Base-by-base conservation (phyloP, 2,888 invertebrate genomes). In the Mylabris sibirica region DNA sequence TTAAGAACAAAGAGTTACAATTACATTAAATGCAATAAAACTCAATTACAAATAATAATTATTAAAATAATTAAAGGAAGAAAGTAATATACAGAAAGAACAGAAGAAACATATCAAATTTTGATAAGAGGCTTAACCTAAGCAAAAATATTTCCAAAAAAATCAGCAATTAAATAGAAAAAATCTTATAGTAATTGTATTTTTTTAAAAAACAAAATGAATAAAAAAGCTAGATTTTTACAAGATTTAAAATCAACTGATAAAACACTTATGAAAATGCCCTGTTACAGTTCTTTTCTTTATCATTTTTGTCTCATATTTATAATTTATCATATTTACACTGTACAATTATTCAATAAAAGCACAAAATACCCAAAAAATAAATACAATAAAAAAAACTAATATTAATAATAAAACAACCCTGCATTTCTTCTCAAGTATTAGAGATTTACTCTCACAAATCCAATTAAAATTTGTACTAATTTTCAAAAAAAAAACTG, bases 21-120 rank as follows among this genome's bases (percentile, higher is more conserved):
- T 73, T 76, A 76, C 77, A 77, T 76, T 79, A 77, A 79, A 80
- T 79, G 77, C 78, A 74, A 74, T 74, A 11, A 76, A 78, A 77
- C 71, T 72, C 75, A 72, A 77, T 44, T 65, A 76, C 75, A 78
- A 77, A 78, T 76, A 78, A 75, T 77, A 77, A 74, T 70, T 71
- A 73, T n/a, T n/a, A n/a, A n/a, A n/a, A n/a, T n/a, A 72, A 72
- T 75, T 71, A 75, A 60, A 35, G 17, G 22, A 20, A 12, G 34
- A 59, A 14, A 38, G 17, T 60, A 34, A 60, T 34, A 35, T 57
- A 57, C 57, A 57, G 24, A n/a, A 57, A 22, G 34, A 60, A 30
- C 30, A 30, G 14, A 24, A 9, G n/a, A 60, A n/a, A n/a, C n/a
- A 60, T 30, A 30, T 60, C 53, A 53, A 53, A 22, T 53, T 22